Conservation (phyloP, 2,888 invertebrate species). For the Ochlodes sylvanus region DNA sequence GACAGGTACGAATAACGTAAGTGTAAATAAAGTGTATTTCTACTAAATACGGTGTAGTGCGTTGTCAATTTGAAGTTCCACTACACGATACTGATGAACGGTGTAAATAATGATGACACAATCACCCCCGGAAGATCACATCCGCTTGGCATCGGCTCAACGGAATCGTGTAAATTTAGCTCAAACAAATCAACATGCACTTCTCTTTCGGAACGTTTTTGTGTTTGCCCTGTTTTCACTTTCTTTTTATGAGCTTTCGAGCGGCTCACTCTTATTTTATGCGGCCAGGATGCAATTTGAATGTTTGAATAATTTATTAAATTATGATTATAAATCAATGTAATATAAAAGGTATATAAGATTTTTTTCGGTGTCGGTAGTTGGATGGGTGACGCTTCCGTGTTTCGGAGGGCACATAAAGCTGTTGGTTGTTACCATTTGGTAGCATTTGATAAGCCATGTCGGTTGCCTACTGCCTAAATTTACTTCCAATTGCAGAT, state of each 20-base stretch:
- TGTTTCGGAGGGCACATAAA: too few species aligned
- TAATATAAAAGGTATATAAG: too few species aligned
- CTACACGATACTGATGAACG: conserved; percentile 8
- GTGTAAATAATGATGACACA: conserved; percentile 63
- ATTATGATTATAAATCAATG: too few species aligned
- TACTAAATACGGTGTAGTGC: neutral
- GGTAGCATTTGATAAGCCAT: too few species aligned
- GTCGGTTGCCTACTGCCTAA: too few species aligned
- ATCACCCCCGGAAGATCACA: conserved; percentile 74
- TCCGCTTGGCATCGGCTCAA: conserved; percentile 77
- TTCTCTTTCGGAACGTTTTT: conserved; percentile 49
- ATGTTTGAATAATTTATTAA: neutral
- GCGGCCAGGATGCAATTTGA: neutral
- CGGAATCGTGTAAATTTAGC: conserved; percentile 59
- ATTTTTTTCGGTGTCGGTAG: too few species aligned
- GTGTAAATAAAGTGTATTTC: too few species aligned
- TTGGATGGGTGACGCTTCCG: too few species aligned
- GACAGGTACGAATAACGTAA: too few species aligned
- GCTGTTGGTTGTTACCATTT: too few species aligned
- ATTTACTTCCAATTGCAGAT: too few species aligned
- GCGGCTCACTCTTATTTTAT: conserved; percentile 18
- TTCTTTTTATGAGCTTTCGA: conserved; percentile 31
- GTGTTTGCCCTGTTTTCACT: conserved; percentile 36
- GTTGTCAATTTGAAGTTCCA: neutral
- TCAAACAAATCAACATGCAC: conserved; percentile 56